A percentile compares a stretch with the other conserved stretches of the same genome.
Conservation (phyloP, 2,113 vertebrate species). For the Athene noctua region DNA sequence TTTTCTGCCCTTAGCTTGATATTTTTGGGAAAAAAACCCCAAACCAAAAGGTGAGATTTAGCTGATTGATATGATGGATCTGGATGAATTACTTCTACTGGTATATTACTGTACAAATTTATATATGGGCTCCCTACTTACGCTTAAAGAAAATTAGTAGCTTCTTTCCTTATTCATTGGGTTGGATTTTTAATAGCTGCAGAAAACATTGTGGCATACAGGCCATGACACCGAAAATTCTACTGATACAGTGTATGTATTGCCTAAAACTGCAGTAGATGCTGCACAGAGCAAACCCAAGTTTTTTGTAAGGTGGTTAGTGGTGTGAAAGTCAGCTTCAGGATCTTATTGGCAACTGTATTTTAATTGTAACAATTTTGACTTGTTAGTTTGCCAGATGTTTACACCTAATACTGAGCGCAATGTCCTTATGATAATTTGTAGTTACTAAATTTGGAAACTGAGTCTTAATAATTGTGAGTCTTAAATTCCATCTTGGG, state of each 20-base stretch:
- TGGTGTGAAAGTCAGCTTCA: background rate
- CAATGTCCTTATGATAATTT: background rate
- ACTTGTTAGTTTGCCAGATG: background rate
- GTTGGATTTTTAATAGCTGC: background rate
- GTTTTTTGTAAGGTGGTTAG: background rate
- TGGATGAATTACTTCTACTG: background rate
- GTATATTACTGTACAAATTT: background rate
- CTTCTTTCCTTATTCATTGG: background rate
- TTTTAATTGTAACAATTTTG: background rate
- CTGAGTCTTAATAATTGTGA: background rate
- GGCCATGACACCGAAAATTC: background rate
- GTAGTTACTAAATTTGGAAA: background rate
- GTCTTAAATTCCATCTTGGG: background rate
- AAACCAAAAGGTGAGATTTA: background rate
- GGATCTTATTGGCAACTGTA: background rate
- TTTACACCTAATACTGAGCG: background rate
- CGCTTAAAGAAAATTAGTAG: background rate
- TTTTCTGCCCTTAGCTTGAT: background rate
- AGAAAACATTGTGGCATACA: background rate
- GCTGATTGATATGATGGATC: background rate
- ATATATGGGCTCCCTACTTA: background rate
- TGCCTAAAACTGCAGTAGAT: background rate
- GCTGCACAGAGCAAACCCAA: background rate
- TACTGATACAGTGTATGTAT: background rate
- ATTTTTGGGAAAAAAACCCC: background rate